Evolutionary conservation across 2,888 invertebrate species (phyloP).

Genomic region (Bedellia somnulentella): DNA sequence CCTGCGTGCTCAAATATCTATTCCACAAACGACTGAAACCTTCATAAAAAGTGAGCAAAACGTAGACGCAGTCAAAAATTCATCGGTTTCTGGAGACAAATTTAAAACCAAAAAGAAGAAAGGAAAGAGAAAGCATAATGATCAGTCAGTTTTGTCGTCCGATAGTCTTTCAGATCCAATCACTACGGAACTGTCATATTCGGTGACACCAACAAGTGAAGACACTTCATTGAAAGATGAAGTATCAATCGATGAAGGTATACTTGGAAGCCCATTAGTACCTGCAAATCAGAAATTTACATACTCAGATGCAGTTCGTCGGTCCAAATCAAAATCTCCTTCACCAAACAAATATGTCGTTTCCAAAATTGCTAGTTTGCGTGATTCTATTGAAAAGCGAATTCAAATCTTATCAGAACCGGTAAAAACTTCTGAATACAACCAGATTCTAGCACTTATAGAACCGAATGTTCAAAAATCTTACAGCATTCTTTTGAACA

Average conservation of each 20-base stretch:
- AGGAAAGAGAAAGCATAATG: constrained; percentile 39
- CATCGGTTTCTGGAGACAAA: constrained; percentile 29
- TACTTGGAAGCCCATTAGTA: constrained; percentile 30
- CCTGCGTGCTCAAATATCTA: constrained; percentile 58
- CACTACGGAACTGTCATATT: constrained; percentile 47
- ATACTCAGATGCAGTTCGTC: constrained; percentile 51
- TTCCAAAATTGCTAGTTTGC: constrained; percentile 30
- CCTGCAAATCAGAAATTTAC: constrained; percentile 36
- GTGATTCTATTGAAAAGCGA: constrained; percentile 38
- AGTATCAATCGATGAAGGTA: constrained; percentile 50
- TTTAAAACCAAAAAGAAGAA: constrained; percentile 40
- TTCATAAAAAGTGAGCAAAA: constrained; percentile 37
- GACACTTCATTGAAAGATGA: constrained; percentile 37
- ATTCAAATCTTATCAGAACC: constrained; percentile 27
- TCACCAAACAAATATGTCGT: constrained; percentile 36
- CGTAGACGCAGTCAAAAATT: constrained; percentile 24
- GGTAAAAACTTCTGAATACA: constrained; percentile 21
- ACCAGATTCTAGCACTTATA: constrained; percentile 31
- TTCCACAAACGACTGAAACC: constrained; percentile 43
- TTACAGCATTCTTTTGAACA: constrained; percentile 57
- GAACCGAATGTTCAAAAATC: constrained; percentile 46
- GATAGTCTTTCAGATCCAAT: constrained; percentile 53
- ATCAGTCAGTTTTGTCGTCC: constrained; percentile 30
- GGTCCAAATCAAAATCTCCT: constrained; percentile 52
- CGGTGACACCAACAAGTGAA: constrained; percentile 44